These are phyloP conservation scores for Paratrypauchen microcephalus DNA, from an alignment of 2,797 vertebrate genomes.

Conservation along the genomic window DNA sequence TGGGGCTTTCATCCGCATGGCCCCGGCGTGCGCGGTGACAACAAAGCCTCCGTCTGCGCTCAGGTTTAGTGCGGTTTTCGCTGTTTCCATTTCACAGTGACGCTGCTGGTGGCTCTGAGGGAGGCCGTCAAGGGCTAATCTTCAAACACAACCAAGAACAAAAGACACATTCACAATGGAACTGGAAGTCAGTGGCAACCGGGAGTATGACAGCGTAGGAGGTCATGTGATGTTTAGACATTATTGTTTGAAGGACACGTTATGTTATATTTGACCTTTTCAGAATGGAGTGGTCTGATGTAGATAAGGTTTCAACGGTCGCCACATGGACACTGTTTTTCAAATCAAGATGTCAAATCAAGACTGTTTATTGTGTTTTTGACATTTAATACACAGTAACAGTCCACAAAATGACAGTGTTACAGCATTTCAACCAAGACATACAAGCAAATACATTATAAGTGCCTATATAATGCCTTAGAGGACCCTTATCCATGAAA, in stretches of 20 bases:
- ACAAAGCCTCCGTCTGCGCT: slow-evolving; percentile 30
- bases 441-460: no score
- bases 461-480: no score
- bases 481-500: no score
- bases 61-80: slow-evolving; percentile 27
- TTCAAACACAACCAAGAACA: slow-evolving; percentile 19
- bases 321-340: no score
- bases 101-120: slow-evolving; percentile 31
- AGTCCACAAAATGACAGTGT: no score
- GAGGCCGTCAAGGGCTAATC: slow-evolving; percentile 27
- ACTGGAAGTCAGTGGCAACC: not conserved
- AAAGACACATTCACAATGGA: not conserved
- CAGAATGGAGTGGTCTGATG: no score
- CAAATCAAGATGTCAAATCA: no score
- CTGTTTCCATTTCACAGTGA: slow-evolving; percentile 34
- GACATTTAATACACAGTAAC: no score
- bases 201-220: not conserved
- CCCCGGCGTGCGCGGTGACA: slow-evolving; percentile 6
- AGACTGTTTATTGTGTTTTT: no score
- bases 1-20: slow-evolving; percentile 21
- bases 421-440: no score
- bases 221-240: not conserved
- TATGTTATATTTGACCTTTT: not conserved
- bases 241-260: not conserved
- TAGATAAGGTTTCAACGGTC: no score